Evolutionary conservation across 2,797 vertebrate genomes (phyloP).

Genomic region (Merluccius polli): DNA sequence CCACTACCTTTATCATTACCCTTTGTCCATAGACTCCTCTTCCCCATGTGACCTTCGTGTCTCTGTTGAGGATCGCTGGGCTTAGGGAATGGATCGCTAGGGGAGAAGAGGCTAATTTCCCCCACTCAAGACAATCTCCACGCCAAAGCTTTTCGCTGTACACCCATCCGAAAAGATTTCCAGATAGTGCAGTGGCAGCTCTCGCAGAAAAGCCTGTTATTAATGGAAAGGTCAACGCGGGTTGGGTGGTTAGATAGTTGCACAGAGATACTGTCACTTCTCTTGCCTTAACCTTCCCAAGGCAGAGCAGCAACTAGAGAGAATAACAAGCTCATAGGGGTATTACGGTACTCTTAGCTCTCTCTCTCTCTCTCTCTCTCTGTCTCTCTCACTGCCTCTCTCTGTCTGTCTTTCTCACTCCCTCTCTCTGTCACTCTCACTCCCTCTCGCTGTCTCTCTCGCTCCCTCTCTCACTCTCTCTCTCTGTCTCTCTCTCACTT

Average conservation of each 20-base stretch:
- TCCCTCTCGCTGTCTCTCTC: not conserved
- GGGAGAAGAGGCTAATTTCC: constrained; percentile 47
- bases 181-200: constrained; percentile 39
- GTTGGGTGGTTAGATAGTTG: constrained; percentile 54
- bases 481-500: not conserved
- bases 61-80: constrained; percentile 34
- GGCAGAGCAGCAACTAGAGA: constrained; percentile 27
- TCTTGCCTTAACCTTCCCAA: constrained; percentile 35
- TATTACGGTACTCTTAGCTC: constrained; percentile 11
- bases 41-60: constrained; percentile 25
- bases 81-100: constrained; percentile 21
- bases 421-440: not conserved
- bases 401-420: not conserved
- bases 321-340: constrained; percentile 40
- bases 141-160: constrained; percentile 37
- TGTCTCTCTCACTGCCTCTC: too few relatives aligned
- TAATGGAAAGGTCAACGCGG: constrained; percentile 71
- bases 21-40: constrained; percentile 15
- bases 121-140: constrained; percentile 28
- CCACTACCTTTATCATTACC: not conserved
- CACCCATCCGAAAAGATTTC: constrained; percentile 33
- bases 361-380: too few relatives aligned
- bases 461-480: not conserved
- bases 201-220: constrained; percentile 59
- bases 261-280: constrained; percentile 51